phyloP scores from a whole-genome alignment of 2,797 vertebrate genomes.

The Craterocephalus amniculus region DNA sequence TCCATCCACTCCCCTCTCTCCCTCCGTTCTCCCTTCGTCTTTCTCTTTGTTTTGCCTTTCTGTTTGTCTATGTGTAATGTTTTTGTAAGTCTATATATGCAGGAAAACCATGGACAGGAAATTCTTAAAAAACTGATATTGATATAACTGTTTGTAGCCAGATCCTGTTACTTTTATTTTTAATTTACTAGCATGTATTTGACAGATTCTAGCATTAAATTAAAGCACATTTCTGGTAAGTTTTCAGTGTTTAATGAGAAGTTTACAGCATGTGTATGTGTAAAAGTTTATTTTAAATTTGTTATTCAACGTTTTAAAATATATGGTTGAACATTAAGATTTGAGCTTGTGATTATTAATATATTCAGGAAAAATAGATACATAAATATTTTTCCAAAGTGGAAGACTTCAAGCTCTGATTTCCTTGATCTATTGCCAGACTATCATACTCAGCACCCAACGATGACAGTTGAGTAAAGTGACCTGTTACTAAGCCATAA shows the following conservation, averaged over 20 bases:
- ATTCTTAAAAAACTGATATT: neutral
- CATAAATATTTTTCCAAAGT: conserved; percentile 6
- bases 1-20: conserved; percentile 4
- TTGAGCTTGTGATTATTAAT: conserved; percentile 6
- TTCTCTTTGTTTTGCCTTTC: neutral
- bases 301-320: neutral
- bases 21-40: neutral
- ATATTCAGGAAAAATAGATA: neutral
- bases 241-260: neutral
- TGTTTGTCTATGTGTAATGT: conserved; percentile 4
- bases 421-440: neutral
- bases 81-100: neutral
- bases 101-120: neutral
- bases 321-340: neutral
- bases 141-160: neutral
- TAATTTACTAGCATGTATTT: neutral
- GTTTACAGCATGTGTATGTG: neutral
- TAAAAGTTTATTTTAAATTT: neutral
- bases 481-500: conserved; percentile 19
- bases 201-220: neutral
- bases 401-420: conserved; percentile 1
- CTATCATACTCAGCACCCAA: neutral
- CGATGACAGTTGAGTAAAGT: conserved; percentile 24
- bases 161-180: neutral
- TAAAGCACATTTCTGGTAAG: neutral